Evolutionary conservation across 2,888 invertebrate genomes (phyloP).

Genomic region (Lasioglossum calceatum): DNA sequence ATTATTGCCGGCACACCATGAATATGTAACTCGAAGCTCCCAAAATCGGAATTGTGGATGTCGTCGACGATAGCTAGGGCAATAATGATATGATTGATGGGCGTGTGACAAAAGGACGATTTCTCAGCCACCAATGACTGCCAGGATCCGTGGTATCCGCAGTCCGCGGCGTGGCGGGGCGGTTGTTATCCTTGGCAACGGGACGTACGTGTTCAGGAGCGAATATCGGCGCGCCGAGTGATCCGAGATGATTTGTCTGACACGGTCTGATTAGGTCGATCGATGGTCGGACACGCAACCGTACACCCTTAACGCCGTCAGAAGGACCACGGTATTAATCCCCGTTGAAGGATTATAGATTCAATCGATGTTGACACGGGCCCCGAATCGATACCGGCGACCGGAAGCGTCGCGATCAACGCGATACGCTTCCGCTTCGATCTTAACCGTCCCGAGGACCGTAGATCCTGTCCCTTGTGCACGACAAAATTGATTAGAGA

Average conservation of each 20-base stretch:
- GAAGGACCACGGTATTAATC: conserved; percentile 42
- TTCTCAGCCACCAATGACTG: background rate
- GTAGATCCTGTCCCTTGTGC: background rate
- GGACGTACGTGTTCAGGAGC: conserved; percentile 7
- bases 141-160: background rate
- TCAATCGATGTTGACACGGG: conserved; percentile 39
- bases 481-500: background rate
- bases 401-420: background rate
- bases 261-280: conserved; percentile 55
- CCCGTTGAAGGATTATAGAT: conserved; percentile 51
- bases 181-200: background rate
- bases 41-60: background rate
- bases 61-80: background rate
- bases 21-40: background rate
- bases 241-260: conserved; percentile 55
- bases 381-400: conserved; percentile 30
- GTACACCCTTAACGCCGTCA: conserved; percentile 35
- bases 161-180: background rate
- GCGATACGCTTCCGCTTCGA: background rate
- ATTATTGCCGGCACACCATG: background rate
- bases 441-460: conserved; percentile 15
- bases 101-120: background rate
- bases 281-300: conserved; percentile 46
- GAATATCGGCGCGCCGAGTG: background rate
- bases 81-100: background rate